These are phyloP conservation scores for Ochlodes sylvanus DNA, from an alignment of 2,888 invertebrate genomes.

Conservation along the genomic window DNA sequence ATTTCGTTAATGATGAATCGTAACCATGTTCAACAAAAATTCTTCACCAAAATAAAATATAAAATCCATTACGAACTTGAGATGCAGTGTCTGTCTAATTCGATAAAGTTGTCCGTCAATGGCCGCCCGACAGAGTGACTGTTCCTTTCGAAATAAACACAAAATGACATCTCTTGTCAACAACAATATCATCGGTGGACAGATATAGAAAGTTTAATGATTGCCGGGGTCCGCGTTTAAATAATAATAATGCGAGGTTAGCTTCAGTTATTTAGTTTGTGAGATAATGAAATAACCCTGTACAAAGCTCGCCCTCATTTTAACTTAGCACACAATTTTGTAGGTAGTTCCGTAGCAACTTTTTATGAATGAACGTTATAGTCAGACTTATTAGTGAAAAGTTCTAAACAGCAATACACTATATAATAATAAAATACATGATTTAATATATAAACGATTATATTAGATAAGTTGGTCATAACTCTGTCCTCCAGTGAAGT, in stretches of 20 bases:
- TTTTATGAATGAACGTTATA: not conserved
- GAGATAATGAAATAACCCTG: slow-evolving; percentile 8
- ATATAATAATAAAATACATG: no score
- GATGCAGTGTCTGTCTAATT: slow-evolving; percentile 3
- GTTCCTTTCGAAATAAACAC: not conserved
- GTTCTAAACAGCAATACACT: no score
- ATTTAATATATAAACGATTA: no score
- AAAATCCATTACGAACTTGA: not conserved
- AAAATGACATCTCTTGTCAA: slow-evolving; percentile 3
- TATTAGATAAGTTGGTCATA: no score
- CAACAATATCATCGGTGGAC: slow-evolving; percentile 3
- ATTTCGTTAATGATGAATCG: no score
- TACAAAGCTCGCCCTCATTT: slow-evolving; percentile 2
- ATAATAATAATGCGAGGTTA: slow-evolving; percentile 15
- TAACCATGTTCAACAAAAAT: no score
- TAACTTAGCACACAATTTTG: slow-evolving; percentile 6
- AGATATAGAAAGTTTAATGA: slow-evolving; percentile 8
- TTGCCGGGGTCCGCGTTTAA: not conserved
- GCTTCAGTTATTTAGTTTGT: slow-evolving; percentile 12
- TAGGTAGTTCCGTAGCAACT: not conserved
- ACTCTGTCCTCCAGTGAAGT: no score
- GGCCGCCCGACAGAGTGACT: not conserved
- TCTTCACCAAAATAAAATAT: no score
- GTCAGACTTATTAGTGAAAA: no score
- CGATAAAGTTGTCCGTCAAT: slow-evolving; percentile 2